Evolutionary conservation across 2,888 invertebrate genomes (phyloP).

Genomic region (Exocentrus adspersus): DNA sequence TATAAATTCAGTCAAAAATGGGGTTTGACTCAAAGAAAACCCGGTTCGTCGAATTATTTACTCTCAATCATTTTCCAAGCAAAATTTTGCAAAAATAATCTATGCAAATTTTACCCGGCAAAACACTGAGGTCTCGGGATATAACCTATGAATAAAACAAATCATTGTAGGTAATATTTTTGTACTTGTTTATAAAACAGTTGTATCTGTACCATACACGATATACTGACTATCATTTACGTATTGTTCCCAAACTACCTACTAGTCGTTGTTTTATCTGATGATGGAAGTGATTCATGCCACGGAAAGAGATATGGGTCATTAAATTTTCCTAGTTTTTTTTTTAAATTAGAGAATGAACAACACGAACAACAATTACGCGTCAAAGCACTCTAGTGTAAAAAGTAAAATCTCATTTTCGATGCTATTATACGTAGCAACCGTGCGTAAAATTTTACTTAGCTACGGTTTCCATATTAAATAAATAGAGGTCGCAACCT

Average conservation of each 20-base stretch:
- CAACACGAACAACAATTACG: not conserved
- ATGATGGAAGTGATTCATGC: not conserved
- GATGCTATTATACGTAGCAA: not conserved
- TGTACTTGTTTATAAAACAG: too few species aligned
- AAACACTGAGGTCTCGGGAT: too few species aligned
- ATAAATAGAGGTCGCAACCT: not conserved
- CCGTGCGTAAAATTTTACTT: not conserved
- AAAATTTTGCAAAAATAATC: too few species aligned
- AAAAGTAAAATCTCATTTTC: conserved; percentile 6
- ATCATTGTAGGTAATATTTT: too few species aligned
- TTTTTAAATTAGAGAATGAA: not conserved
- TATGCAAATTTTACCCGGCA: too few species aligned
- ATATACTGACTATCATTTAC: too few species aligned
- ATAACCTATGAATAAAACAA: too few species aligned
- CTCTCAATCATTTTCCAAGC: not conserved
- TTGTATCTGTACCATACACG: too few species aligned
- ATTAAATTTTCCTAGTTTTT: not conserved
- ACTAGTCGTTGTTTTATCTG: too few species aligned
- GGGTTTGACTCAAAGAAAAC: too few species aligned
- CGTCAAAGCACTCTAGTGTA: conserved; percentile 5
- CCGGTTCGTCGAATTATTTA: not conserved
- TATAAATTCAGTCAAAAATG: too few species aligned
- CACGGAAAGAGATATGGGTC: conserved; percentile 1
- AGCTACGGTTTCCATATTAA: not conserved
- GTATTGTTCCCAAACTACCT: too few species aligned